Conservation (phyloP, 2,888 invertebrate species). For the Drosophila antonietae region DNA sequence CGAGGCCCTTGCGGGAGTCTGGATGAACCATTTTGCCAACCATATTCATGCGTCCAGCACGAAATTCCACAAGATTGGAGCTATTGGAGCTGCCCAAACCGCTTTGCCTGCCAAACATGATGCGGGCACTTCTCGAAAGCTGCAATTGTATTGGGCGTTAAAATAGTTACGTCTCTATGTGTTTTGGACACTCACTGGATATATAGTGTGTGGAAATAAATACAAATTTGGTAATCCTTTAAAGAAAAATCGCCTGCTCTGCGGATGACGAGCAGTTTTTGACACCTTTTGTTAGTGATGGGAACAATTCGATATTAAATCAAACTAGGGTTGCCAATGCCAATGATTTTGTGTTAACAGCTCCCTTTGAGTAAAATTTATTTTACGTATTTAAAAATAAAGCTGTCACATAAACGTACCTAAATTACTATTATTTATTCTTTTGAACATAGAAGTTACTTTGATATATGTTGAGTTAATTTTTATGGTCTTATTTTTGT, state of each 20-base stretch:
- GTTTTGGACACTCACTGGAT: constrained; percentile 59
- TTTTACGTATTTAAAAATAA: neutral
- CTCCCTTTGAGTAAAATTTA: constrained; percentile 9
- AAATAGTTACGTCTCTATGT: neutral
- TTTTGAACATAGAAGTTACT: neutral
- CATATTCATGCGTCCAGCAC: constrained; percentile 98
- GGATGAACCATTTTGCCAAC: constrained; percentile 95
- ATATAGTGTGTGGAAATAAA: constrained; percentile 60
- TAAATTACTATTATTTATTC: neutral
- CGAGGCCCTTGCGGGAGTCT: constrained; percentile 96
- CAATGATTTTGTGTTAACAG: neutral
- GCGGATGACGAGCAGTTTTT: constrained; percentile 63
- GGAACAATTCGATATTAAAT: constrained; percentile 18
- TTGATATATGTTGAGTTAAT: no score
- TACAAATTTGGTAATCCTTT: constrained; percentile 32
- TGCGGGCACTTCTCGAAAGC: constrained; percentile 70
- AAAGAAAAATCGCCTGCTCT: constrained; percentile 46
- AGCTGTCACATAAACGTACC: neutral
- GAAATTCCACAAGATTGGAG: constrained; percentile 96
- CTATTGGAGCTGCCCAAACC: constrained; percentile 92
- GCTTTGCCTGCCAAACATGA: constrained; percentile 85
- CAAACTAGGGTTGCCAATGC: constrained; percentile 23
- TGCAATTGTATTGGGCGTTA: constrained; percentile 18
- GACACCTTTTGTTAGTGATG: constrained; percentile 39
- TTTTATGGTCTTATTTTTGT: neutral